These are phyloP conservation scores for Lytechinus variegatus DNA, from an alignment of 35 echinoderm and acorn worm species.

Conservation along the genomic window DNA sequence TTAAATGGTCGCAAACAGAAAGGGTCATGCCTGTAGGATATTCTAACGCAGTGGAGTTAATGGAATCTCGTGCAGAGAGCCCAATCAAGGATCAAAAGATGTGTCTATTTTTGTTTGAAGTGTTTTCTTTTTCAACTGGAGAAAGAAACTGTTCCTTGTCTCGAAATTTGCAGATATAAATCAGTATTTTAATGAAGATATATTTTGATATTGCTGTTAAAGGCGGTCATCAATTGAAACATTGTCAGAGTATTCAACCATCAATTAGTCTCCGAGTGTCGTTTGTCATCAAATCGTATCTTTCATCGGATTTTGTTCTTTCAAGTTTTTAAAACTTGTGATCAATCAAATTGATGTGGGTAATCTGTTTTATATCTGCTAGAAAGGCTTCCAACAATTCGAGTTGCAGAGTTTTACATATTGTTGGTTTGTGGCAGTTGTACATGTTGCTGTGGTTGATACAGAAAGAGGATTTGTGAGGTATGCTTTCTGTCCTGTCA, in stretches of 20 bases:
- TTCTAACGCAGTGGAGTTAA: background rate
- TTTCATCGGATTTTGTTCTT: too few species aligned
- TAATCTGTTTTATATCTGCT: too few species aligned
- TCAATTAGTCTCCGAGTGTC: too few species aligned
- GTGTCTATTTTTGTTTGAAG: background rate
- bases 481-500: too few species aligned
- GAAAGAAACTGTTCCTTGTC: background rate
- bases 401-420: too few species aligned
- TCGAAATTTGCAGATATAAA: background rate
- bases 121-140: background rate
- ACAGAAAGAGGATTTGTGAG: background rate
- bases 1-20: background rate
- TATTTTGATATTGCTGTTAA: too few species aligned
- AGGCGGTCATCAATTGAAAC: too few species aligned
- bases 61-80: background rate
- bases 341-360: background rate
- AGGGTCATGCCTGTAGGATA: background rate
- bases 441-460: background rate
- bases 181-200: too few species aligned
- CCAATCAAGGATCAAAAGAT: background rate
- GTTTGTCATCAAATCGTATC: too few species aligned
- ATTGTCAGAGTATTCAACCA: too few species aligned
- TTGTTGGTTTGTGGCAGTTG: background rate
- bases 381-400: too few species aligned
- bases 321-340: background rate